A percentile compares a stretch with the other conserved stretches of the same genome.
phyloP scores from a whole-genome alignment of 1,140 invertebrate species.

The Drosophila triauraria region DNA sequence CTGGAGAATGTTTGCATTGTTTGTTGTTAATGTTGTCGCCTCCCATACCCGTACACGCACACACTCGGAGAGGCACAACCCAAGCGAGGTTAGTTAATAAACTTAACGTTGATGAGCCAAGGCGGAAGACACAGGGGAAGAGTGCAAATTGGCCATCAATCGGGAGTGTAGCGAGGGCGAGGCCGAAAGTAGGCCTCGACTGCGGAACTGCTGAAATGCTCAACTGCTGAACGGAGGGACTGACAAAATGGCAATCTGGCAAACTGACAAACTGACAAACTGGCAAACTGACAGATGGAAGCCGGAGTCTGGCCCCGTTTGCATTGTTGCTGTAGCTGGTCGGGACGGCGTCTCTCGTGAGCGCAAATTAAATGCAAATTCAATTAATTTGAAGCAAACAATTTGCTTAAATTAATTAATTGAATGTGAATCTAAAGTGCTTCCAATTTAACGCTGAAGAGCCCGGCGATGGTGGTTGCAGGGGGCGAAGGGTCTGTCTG shows the following conservation, averaged over 20 bases:
- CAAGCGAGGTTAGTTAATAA: constrained; percentile 57
- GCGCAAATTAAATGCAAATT: constrained; percentile 84
- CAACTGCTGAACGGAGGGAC: constrained; percentile 16
- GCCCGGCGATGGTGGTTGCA: constrained; percentile 23
- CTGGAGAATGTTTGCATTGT: constrained; percentile 42
- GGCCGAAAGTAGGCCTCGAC: constrained; percentile 34
- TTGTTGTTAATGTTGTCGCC: constrained; percentile 32
- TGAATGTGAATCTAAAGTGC: constrained; percentile 83
- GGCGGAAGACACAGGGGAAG: background rate
- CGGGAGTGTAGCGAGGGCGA: constrained; percentile 8
- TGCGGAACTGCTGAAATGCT: constrained; percentile 19
- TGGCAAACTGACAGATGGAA: constrained; percentile 46
- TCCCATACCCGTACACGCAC: constrained; percentile 11
- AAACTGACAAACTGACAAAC: constrained; percentile 11
- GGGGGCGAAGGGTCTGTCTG: constrained; percentile 19
- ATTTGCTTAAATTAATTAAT: constrained; percentile 85
- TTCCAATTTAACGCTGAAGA: constrained; percentile 77
- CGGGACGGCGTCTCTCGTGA: constrained; percentile 59
- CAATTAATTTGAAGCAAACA: constrained; percentile 84
- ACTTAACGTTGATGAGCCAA: constrained; percentile 49
- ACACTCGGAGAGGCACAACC: constrained; percentile 3
- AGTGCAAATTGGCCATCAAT: constrained; percentile 67
- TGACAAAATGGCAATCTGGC: background rate
- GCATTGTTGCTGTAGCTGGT: constrained; percentile 32
- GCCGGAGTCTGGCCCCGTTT: constrained; percentile 28